phyloP scores from a whole-genome alignment of 1,140 invertebrate genomes.

The Hyles euphorbiae region DNA sequence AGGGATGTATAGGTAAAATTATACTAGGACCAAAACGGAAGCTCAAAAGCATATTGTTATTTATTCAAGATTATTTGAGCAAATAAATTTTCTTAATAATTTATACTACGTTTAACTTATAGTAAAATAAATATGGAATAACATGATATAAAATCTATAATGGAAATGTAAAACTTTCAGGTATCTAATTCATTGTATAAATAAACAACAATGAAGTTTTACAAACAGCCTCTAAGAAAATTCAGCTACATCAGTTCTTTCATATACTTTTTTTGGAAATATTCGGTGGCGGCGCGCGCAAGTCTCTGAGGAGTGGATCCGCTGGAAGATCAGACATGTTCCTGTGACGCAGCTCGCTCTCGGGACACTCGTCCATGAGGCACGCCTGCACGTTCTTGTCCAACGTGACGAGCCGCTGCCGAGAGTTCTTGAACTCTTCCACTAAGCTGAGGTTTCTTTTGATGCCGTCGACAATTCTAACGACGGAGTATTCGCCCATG shows the following conservation, averaged over 20 bases:
- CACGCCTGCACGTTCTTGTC: constrained; percentile 70
- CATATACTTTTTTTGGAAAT: constrained; percentile 58
- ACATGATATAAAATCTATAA: constrained; percentile 73
- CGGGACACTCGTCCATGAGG: constrained; percentile 49
- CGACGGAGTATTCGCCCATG: constrained; percentile 71
- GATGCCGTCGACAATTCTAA: constrained; percentile 65
- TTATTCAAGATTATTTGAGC: constrained; percentile 62
- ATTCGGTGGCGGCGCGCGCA: constrained; percentile 51
- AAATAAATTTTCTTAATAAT: constrained; percentile 66
- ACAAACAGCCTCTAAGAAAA: constrained; percentile 42
- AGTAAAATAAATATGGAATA: constrained; percentile 66
- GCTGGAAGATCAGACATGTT: constrained; percentile 37
- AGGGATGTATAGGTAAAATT: not conserved
- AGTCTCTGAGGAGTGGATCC: constrained; percentile 45
- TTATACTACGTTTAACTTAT: constrained; percentile 62
- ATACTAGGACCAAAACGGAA: not conserved
- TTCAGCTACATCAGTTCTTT: constrained; percentile 21
- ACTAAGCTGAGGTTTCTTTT: constrained; percentile 66
- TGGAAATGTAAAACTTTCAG: constrained; percentile 67
- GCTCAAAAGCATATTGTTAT: constrained; percentile 28
- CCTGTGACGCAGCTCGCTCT: constrained; percentile 38
- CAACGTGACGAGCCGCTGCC: constrained; percentile 47
- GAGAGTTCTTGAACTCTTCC: constrained; percentile 58
- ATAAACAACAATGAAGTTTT: constrained; percentile 33
- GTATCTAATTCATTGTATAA: constrained; percentile 53